phyloP scores from a whole-genome alignment of 2,113 vertebrate genomes.

The Cyanoliseus patagonus region DNA sequence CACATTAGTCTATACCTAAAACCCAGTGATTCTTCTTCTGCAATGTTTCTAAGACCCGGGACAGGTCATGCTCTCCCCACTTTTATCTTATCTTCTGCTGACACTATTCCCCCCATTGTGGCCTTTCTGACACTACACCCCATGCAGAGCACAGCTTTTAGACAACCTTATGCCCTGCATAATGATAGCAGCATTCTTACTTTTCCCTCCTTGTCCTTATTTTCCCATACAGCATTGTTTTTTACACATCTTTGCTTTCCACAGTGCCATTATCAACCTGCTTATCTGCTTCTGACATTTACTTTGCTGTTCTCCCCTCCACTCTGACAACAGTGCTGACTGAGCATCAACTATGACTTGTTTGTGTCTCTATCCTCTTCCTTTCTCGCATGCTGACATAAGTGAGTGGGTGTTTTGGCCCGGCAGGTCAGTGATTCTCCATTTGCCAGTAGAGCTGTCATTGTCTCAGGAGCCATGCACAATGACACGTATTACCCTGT shows the following conservation, averaged over 20 bases:
- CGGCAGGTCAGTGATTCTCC: not conserved
- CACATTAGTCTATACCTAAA: not conserved
- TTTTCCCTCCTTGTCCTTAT: not conserved
- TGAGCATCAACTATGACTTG: not conserved
- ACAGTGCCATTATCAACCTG: not conserved
- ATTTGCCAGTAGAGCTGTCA: not conserved
- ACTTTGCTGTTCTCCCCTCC: not conserved
- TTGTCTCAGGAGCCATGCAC: not conserved
- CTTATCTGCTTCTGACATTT: not conserved
- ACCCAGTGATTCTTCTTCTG: not conserved
- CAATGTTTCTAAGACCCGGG: not conserved
- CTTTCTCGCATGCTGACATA: not conserved
- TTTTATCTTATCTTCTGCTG: not conserved
- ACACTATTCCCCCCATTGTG: not conserved
- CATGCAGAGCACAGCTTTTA: not conserved
- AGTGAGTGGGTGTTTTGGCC: not conserved
- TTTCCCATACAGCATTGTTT: not conserved
- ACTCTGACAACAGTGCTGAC: not conserved
- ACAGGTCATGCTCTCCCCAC: not conserved
- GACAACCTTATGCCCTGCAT: not conserved
- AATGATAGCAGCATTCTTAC: not conserved
- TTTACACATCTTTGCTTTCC: not conserved
- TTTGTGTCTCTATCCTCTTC: not conserved
- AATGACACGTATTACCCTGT: not conserved
- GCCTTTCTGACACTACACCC: not conserved